Percentiles rank a stretch among this genome's conserved stretches.
phyloP scores from a whole-genome alignment of 2,797 vertebrate species.

The Prunella strophiata region DNA sequence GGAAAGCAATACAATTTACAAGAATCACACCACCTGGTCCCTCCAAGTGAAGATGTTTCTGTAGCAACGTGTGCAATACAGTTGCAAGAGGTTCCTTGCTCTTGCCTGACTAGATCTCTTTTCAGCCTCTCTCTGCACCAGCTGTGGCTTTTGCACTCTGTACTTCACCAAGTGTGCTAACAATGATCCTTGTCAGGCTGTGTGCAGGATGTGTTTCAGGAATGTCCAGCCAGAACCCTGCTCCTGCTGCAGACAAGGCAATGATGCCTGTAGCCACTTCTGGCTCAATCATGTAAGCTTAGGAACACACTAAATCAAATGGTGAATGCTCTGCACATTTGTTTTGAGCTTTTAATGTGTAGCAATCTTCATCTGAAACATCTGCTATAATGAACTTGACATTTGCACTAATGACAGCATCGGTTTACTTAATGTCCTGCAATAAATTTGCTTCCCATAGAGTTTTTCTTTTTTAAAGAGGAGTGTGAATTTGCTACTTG shows the following conservation, averaged over 20 bases:
- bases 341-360: slow-evolving; percentile 64
- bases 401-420: slow-evolving; percentile 70
- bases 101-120: background rate
- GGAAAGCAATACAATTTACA: background rate
- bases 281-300: background rate
- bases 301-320: slow-evolving; percentile 40
- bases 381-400: slow-evolving; percentile 74
- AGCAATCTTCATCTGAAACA: slow-evolving; percentile 66
- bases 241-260: background rate
- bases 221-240: background rate
- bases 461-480: slow-evolving; percentile 21
- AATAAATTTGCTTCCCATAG: slow-evolving; percentile 50
- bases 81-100: background rate
- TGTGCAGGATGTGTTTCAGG: background rate
- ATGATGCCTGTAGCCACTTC: background rate
- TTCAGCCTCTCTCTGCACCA: background rate
- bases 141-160: background rate
- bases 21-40: background rate
- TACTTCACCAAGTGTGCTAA: background rate
- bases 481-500: slow-evolving; percentile 16
- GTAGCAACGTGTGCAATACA: background rate
- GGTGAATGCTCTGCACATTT: slow-evolving; percentile 27
- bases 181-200: background rate
- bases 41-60: background rate
- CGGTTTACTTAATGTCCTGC: slow-evolving; percentile 71